Evolutionary conservation across 2,113 vertebrate species (phyloP).

Genomic region (Caloenas nicobarica): DNA sequence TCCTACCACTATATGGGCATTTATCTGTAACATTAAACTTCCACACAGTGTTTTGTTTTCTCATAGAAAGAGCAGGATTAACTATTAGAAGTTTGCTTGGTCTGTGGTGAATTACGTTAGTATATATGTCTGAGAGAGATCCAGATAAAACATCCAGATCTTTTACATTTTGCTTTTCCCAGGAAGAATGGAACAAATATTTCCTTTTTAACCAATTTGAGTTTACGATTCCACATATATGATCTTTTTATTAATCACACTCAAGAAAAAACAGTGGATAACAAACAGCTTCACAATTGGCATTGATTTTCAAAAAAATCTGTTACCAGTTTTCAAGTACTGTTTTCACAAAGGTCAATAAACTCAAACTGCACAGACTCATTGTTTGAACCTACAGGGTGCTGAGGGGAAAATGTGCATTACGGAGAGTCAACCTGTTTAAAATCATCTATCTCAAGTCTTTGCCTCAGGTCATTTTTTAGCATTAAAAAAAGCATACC

Average conservation of each 20-base stretch:
- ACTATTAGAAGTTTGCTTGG: not conserved
- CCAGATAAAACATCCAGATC: not conserved
- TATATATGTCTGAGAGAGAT: not conserved
- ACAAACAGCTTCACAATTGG: not conserved
- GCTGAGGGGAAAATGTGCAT: not conserved
- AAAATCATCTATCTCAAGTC: slow-evolving; percentile 11
- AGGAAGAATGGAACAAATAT: not conserved
- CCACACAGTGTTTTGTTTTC: not conserved
- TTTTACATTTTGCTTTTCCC: not conserved
- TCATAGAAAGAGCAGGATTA: not conserved
- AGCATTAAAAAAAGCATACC: not conserved
- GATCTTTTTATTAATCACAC: not conserved
- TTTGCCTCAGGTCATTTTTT: slow-evolving; percentile 1
- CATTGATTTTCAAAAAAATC: slow-evolving; percentile 15
- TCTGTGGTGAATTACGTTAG: not conserved
- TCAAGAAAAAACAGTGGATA: not conserved
- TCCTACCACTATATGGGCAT: not conserved
- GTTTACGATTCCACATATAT: not conserved
- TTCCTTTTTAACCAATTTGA: not conserved
- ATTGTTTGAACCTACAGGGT: not conserved
- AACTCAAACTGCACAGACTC: not conserved
- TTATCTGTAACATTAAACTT: not conserved
- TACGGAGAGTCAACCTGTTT: not conserved
- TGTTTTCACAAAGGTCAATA: slow-evolving; percentile 11
- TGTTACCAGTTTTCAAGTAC: not conserved